These are phyloP conservation scores for Agonum fuliginosum DNA, from an alignment of 2,888 invertebrate genomes.

Conservation along the genomic window DNA sequence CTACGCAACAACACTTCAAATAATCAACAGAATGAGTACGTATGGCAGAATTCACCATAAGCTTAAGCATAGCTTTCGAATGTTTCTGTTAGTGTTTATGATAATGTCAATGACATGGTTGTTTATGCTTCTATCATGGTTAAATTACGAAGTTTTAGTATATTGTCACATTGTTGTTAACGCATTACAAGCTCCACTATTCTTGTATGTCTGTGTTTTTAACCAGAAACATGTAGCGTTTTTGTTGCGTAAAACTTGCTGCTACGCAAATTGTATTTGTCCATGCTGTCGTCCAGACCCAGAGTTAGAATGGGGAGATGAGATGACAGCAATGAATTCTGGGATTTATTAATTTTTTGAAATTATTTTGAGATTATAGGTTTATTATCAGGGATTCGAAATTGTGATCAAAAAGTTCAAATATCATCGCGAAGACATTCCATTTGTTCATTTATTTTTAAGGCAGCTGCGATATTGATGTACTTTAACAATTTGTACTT, in stretches of 20 bases:
- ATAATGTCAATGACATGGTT: constrained; percentile 87
- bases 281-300: constrained; percentile 78
- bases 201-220: constrained; percentile 86
- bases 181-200: constrained; percentile 82
- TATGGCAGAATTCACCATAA: constrained; percentile 92
- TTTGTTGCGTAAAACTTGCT: constrained; percentile 86
- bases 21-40: constrained; percentile 86
- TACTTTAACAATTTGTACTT: constrained; percentile 29
- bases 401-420: constrained; percentile 21
- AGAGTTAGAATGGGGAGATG: constrained; percentile 90
- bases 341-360: constrained; percentile 71
- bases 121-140: constrained; percentile 84
- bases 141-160: constrained; percentile 82
- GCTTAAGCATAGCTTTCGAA: constrained; percentile 87
- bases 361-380: constrained; percentile 1
- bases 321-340: constrained; percentile 91
- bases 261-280: constrained; percentile 77
- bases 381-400: constrained; percentile 6
- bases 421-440: constrained; percentile 29
- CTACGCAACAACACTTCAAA: constrained; percentile 85
- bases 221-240: constrained; percentile 88
- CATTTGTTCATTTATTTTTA: constrained; percentile 29
- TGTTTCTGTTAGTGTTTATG: constrained; percentile 84
- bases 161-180: constrained; percentile 87
- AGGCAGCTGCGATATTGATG: constrained; percentile 37